Evolutionary conservation across 1,140 invertebrate genomes (phyloP).

Genomic region (Notospermus geniculatus): DNA sequence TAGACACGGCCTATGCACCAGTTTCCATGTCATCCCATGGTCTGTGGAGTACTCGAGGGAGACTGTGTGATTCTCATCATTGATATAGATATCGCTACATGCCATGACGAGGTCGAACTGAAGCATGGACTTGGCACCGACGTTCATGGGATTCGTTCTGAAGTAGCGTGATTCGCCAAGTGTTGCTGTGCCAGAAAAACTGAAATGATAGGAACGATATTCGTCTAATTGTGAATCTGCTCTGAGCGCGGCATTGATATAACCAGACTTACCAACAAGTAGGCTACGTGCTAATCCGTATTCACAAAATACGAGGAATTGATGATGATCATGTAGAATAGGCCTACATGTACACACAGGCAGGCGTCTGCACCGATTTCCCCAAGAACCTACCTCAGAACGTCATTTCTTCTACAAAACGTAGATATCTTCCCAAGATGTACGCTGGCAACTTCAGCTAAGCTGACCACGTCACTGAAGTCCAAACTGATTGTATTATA

Average conservation of each 20-base stretch:
- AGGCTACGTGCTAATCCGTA: too few species aligned
- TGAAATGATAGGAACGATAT: slow-evolving; percentile 21
- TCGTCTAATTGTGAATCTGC: too few species aligned
- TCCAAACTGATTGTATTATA: slow-evolving; percentile 52
- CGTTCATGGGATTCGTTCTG: slow-evolving; percentile 52
- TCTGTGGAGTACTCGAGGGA: slow-evolving; percentile 57
- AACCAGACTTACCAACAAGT: too few species aligned
- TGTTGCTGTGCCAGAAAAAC: slow-evolving; percentile 36
- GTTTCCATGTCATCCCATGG: slow-evolving; percentile 57
- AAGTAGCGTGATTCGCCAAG: slow-evolving; percentile 37
- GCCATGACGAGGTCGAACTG: slow-evolving; percentile 59
- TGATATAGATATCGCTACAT: slow-evolving; percentile 43
- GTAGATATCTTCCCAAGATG: slow-evolving; percentile 45
- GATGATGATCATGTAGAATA: too few species aligned
- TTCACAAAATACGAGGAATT: too few species aligned
- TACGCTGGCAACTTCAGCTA: slow-evolving; percentile 29
- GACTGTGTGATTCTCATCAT: slow-evolving; percentile 41
- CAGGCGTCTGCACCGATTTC: too few species aligned
- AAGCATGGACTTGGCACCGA: slow-evolving; percentile 56
- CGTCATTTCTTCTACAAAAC: slow-evolving; percentile 37
- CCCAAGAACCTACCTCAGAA: too few species aligned
- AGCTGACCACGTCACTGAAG: slow-evolving; percentile 43
- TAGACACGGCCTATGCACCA: slow-evolving; percentile 48
- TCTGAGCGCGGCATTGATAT: too few species aligned
- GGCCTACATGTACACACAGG: too few species aligned